Evolutionary conservation across 2,797 vertebrate species (phyloP).

Genomic region (Pteronotus mesoamericanus): DNA sequence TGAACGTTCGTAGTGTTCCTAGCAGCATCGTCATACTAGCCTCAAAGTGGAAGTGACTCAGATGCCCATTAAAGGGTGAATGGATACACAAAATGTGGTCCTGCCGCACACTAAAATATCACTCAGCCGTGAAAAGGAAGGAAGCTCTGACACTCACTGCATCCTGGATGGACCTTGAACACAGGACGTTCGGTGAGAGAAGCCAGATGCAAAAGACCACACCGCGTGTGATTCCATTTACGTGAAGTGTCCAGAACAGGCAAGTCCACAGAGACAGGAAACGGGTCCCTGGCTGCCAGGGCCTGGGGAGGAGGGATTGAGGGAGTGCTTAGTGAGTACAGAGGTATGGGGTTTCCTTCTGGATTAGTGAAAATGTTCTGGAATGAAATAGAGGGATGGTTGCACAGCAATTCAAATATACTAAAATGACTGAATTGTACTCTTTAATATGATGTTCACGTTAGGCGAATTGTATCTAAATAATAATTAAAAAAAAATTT

Average conservation of each 20-base stretch:
- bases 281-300: not conserved
- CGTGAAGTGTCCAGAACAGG: not conserved
- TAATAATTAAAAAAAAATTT: not conserved
- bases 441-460: not conserved
- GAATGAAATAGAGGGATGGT: not conserved
- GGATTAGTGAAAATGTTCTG: not conserved
- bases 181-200: not conserved
- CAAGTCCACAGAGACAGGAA: not conserved
- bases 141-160: fast-evolving
- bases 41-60: not conserved
- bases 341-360: not conserved
- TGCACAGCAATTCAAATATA: not conserved
- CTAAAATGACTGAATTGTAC: not conserved
- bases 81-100: not conserved
- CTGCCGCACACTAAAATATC: not conserved
- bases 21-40: no score
- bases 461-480: not conserved
- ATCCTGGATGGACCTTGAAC: fast-evolving
- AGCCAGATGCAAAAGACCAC: not conserved
- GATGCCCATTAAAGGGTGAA: no score
- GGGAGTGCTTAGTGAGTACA: not conserved
- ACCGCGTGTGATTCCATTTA: fast-evolving
- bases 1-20: fast-evolving
- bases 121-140: not conserved
- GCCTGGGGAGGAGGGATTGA: not conserved